Evolutionary conservation across 2,113 vertebrate genomes (phyloP), one percentile per base, ranked within the genome.

Genomic region (Phalacrocorax carbo): DNA sequence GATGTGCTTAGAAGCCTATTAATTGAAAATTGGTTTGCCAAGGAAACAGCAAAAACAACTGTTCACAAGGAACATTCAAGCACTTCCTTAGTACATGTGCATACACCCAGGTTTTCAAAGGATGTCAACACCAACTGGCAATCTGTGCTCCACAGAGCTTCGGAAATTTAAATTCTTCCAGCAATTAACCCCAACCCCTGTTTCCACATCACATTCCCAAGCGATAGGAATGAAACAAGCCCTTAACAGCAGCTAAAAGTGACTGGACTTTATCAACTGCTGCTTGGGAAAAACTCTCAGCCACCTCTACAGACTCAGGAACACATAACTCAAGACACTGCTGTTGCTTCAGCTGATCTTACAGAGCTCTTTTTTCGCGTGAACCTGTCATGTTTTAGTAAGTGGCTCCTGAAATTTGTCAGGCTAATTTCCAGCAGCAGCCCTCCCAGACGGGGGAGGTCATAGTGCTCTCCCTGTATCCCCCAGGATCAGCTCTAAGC

Each of bases 261-360:
- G 23, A 77, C 9, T 5, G 27, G 19, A 34, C 17, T 60, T 58
- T 30, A 30, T 51, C 27, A 70, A 4, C 38, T n/a, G 30, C 69
- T 69, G 27, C 73, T 55, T 61, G 19, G 49, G 60, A 49, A 46
- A 29, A 40, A 29, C 44, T 25, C 42, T 52, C 40, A 42, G 58
- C 18, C 54, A 60, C 22, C 17, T 54, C 54, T 55, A 32, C 29
- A 81, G 21, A 9, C 49, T 34, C 36, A 13, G 30, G 15, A 40
- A 51, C 36, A 34, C 0, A 2, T 26, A 65, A 61, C 46, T 61
- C 1, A 0, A 71, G 48, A n/a, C 13, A n/a, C 6, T n/a, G 70
- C 30, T 79, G 21, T 22, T 79, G 44, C 49, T 93, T 71, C 21
- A 10, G 40, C 20, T 7, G 2, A 25, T 85, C 46, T 62, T 83